Base-by-base conservation (phyloP, 2,888 invertebrate species). In the Augochlorella aurata region DNA sequence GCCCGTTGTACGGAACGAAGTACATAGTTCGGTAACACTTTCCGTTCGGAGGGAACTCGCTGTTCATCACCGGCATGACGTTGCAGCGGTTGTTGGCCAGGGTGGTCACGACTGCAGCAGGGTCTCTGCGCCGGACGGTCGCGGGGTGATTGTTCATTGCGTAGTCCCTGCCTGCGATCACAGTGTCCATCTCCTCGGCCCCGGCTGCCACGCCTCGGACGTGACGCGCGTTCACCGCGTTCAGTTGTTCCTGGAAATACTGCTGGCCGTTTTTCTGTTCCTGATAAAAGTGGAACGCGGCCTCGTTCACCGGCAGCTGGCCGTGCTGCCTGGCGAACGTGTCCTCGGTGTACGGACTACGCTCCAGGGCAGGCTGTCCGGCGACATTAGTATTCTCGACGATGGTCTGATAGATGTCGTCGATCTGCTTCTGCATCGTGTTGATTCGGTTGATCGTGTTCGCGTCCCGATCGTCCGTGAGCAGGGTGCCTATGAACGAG, bases 1-100 rank as follows among this genome's bases (percentile, higher is more conserved):
- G 75, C 4, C 93, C 92, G 77, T 91, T 92, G 86, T 93, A 93
- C 12, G 93, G 93, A 4, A 93, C 93, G n/a, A 93, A 89, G 74
- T 93, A 93, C 93, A 93, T 93, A 4, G 93, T 93, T 10, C 93
- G 89, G 71, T 93, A 93, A 71, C 93, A 93, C 79, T 92, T 93
- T 63, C 91, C 90, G 83, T 84, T 58, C 69, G 81, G 21, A 68
- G 81, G 73, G 14, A 81, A n/a, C 21, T 61, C 69, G 52, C 73
- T 45, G 5, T 75, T 75, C 5, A 73, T 74, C 8, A 85, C 71
- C 4, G 90, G 89, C 58, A 90, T 29, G 0, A 89, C 83, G 52
- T 89, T 90, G 71, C 91, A 90, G 1, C 90, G 90, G 73, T 92
- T 92, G 77, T 89, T 90, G 7, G 87, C 83, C 12, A 90, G 83